A percentile compares a stretch with the other conserved stretches of the same genome.
Conservation (phyloP, 2,888 invertebrate genomes). For the Microctonus hyperodae region DNA sequence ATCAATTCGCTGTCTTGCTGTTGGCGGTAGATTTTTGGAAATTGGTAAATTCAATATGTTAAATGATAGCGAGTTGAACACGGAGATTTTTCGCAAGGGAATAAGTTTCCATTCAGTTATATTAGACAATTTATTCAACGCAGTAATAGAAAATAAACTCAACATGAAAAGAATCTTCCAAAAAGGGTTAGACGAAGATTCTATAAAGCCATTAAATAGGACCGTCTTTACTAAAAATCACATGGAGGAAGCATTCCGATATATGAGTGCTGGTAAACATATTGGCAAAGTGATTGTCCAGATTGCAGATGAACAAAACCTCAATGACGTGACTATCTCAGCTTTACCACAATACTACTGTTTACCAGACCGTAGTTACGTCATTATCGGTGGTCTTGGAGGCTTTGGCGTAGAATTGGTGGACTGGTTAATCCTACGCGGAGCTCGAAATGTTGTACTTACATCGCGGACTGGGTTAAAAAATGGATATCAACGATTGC, state of each 20-base stretch:
- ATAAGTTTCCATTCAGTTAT: slow-evolving; percentile 80
- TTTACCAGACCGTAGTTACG: slow-evolving; percentile 65
- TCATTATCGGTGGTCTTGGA: slow-evolving; percentile 84
- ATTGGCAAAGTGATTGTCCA: slow-evolving; percentile 74
- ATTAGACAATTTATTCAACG: slow-evolving; percentile 73
- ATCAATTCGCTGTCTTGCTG: slow-evolving; percentile 70
- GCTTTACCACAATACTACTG: slow-evolving; percentile 67
- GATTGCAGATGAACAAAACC: slow-evolving; percentile 44
- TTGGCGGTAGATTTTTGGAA: slow-evolving; percentile 77
- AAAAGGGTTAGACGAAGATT: slow-evolving; percentile 73
- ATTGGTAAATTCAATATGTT: slow-evolving; percentile 87
- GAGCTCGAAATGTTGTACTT: slow-evolving; percentile 79
- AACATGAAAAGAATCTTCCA: slow-evolving; percentile 67
- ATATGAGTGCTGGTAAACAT: slow-evolving; percentile 76
- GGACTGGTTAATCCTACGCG: slow-evolving; percentile 85
- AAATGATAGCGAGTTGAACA: slow-evolving; percentile 70
- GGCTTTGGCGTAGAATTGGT: slow-evolving; percentile 91
- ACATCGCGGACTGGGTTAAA: slow-evolving; percentile 81
- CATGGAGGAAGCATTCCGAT: slow-evolving; percentile 76
- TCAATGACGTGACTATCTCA: slow-evolving; percentile 45
- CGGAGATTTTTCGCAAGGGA: slow-evolving; percentile 76
- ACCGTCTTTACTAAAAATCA: slow-evolving; percentile 72
- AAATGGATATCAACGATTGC: slow-evolving; percentile 82
- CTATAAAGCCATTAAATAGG: slow-evolving; percentile 73
- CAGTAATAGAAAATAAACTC: slow-evolving; percentile 65